A percentile compares a stretch with the other conserved stretches of the same genome.
Evolutionary conservation across 2,797 vertebrate genomes (phyloP).

Genomic region (Lacerta agilis): DNA sequence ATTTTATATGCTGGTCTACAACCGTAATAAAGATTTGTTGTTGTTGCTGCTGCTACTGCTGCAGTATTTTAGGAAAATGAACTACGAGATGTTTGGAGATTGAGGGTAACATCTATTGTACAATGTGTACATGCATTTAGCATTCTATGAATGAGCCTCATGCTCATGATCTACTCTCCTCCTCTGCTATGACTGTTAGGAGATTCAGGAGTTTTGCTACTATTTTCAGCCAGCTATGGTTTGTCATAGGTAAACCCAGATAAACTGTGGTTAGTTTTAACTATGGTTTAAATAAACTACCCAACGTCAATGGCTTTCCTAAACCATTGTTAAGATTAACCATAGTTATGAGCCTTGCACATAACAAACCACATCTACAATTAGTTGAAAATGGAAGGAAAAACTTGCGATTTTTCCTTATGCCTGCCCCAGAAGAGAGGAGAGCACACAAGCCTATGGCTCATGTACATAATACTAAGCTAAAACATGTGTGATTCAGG

Average conservation of each 20-base stretch:
- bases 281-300: not conserved
- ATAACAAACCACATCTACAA: not conserved
- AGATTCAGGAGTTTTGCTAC: not conserved
- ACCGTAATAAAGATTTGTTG: too few relatives aligned
- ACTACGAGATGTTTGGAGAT: too few relatives aligned
- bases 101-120: too few relatives aligned
- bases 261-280: not conserved
- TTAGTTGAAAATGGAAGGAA: not conserved
- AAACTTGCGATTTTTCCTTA: too few relatives aligned
- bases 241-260: not conserved
- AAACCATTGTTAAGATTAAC: not conserved
- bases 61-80: too few relatives aligned
- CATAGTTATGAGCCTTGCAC: not conserved
- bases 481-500: not conserved
- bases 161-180: not conserved
- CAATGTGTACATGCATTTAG: not conserved
- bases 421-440: too few relatives aligned
- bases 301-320: not conserved
- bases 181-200: not conserved
- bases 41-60: too few relatives aligned
- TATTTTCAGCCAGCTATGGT: not conserved
- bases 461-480: not conserved
- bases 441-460: too few relatives aligned
- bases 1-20: too few relatives aligned
- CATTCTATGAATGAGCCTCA: not conserved